Conservation (phyloP, 2,888 invertebrate species). For the Chaetoderma sp. region DNA sequence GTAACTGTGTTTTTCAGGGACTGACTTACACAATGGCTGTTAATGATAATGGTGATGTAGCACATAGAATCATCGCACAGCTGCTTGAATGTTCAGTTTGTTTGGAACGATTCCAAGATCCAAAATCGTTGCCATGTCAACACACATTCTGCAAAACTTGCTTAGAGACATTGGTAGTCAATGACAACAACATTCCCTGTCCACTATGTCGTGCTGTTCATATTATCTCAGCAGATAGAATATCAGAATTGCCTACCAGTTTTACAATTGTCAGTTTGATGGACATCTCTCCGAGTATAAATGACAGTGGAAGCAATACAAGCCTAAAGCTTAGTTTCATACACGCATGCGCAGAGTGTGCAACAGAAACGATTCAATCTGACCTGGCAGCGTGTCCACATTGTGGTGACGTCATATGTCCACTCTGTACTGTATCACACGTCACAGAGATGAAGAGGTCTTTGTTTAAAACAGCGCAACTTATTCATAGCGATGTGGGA, state of each 20-base stretch:
- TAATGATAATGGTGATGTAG: too few species aligned
- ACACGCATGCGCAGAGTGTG: slow-evolving; percentile 75
- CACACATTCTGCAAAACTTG: slow-evolving; percentile 99
- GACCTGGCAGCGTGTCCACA: slow-evolving; percentile 83
- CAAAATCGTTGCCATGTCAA: slow-evolving; percentile 99
- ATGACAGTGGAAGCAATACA: neutral
- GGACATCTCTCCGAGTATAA: slow-evolving; percentile 85
- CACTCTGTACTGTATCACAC: slow-evolving; percentile 85
- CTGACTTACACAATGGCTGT: too few species aligned
- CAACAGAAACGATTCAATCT: slow-evolving; percentile 81
- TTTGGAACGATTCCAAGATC: slow-evolving; percentile 94
- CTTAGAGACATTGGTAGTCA: slow-evolving; percentile 81
- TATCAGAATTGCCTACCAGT: slow-evolving; percentile 94
- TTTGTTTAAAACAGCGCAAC: too few species aligned
- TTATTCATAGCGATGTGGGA: too few species aligned
- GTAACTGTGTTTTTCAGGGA: too few species aligned
- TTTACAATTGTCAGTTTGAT: slow-evolving; percentile 94
- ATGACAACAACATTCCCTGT: slow-evolving; percentile 84
- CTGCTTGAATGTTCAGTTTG: slow-evolving; percentile 98
- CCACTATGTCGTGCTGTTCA: slow-evolving; percentile 98
- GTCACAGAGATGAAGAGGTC: slow-evolving; percentile 40
- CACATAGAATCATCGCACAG: too few species aligned
- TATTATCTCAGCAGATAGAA: slow-evolving; percentile 91
- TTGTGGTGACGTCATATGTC: slow-evolving; percentile 97
- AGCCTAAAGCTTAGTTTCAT: too few species aligned